A percentile compares a stretch with the other conserved stretches of the same genome.
Conservation (phyloP, 1,140 invertebrate genomes). For the Charaxes varanes region DNA sequence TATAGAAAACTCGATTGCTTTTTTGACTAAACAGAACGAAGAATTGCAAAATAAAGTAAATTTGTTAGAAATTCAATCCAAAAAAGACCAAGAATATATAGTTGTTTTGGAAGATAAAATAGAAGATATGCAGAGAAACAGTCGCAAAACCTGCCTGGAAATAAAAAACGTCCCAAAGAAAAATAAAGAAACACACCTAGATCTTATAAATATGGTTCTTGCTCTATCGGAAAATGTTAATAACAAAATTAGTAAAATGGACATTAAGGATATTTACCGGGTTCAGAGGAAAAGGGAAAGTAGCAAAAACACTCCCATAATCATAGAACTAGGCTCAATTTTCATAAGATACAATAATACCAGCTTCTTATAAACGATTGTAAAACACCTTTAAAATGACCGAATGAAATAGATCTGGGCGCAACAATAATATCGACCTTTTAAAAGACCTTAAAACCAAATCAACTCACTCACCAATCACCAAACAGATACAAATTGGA, state of each 20-base stretch:
- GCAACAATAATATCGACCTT: too few relatives aligned
- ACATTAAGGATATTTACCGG: constrained; percentile 6
- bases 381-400: too few relatives aligned
- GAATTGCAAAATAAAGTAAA: constrained; percentile 8
- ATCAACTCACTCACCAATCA: too few relatives aligned
- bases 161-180: constrained; percentile 7
- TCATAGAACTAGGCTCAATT: constrained; percentile 1
- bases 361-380: too few relatives aligned
- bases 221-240: neutral
- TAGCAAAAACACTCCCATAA: constrained; percentile 3
- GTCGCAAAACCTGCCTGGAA: constrained; percentile 1
- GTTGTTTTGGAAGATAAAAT: constrained; percentile 2
- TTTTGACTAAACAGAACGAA: constrained; percentile 4
- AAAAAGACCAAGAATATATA: constrained; percentile 6
- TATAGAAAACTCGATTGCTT: constrained; percentile 2
- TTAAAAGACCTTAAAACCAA: too few relatives aligned
- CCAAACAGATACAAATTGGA: too few relatives aligned
- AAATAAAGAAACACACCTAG: constrained; percentile 1
- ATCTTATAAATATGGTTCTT: constrained; percentile 1
- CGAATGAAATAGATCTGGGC: too few relatives aligned
- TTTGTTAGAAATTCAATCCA: constrained; percentile 3
- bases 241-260: neutral
- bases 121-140: constrained; percentile 3
- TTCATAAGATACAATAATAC: neutral
- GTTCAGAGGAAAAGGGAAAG: constrained; percentile 3